These are phyloP conservation scores for Amphiduros pacificus DNA, from an alignment of 2,888 invertebrate genomes.

Conservation along the genomic window DNA sequence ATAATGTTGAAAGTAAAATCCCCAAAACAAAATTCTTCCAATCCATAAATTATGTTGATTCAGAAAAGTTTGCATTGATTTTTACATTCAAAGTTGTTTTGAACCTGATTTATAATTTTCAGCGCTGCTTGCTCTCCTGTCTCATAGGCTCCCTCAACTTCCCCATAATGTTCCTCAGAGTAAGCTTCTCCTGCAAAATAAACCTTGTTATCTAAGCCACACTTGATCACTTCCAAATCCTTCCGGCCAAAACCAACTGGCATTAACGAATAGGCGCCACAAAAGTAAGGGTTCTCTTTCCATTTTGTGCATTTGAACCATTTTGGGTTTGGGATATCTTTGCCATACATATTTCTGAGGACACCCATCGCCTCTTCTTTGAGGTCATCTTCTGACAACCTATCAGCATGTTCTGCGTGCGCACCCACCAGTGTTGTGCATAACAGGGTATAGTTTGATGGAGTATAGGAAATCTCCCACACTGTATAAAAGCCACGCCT, in stretches of 20 bases:
- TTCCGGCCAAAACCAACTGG: not conserved
- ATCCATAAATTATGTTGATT: too few species aligned
- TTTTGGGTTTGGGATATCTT: not conserved
- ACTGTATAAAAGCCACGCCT: not conserved
- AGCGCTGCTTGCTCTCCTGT: not conserved
- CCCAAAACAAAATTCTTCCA: too few species aligned
- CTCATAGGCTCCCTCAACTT: not conserved
- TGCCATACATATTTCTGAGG: not conserved
- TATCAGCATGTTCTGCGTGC: not conserved
- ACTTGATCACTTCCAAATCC: not conserved
- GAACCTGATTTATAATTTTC: too few species aligned
- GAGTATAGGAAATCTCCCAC: not conserved
- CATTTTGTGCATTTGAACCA: not conserved
- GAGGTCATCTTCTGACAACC: not conserved
- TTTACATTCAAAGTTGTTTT: too few species aligned
- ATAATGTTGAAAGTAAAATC: too few species aligned
- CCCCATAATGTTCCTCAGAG: not conserved
- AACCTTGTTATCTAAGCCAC: too few species aligned
- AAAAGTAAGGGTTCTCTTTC: not conserved
- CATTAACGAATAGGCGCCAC: not conserved
- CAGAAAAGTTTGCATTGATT: too few species aligned
- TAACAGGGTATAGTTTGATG: not conserved
- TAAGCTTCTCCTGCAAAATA: slow-evolving; percentile 1
- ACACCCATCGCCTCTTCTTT: not conserved
- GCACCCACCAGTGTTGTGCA: not conserved